Conservation (phyloP, 1,140 invertebrate genomes). For the Pararge aegeria region DNA sequence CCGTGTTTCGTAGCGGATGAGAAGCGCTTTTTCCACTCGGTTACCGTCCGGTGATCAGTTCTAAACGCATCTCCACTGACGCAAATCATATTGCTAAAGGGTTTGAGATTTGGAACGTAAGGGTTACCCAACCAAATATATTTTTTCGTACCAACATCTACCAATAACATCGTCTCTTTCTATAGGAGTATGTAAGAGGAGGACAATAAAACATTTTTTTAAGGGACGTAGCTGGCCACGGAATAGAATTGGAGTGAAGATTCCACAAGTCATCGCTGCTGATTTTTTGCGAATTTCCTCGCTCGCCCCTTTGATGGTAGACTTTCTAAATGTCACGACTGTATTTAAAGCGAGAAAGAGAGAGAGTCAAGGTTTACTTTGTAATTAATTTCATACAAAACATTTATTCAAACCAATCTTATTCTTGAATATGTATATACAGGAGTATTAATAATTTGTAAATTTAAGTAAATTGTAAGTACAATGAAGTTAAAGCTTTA, state of each 20-base stretch:
- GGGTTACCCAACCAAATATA: slow-evolving; percentile 34
- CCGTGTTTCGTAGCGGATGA: slow-evolving; percentile 57
- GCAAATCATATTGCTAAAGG: slow-evolving; percentile 78
- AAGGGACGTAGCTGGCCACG: slow-evolving; percentile 16
- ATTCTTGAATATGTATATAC: too few relatives aligned
- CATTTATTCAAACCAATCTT: too few relatives aligned
- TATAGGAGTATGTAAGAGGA: slow-evolving; percentile 28
- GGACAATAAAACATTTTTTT: slow-evolving; percentile 22
- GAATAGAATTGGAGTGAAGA: slow-evolving; percentile 26
- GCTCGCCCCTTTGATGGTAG: background rate
- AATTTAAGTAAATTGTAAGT: too few relatives aligned
- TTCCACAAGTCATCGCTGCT: slow-evolving; percentile 60
- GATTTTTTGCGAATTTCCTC: slow-evolving; percentile 52
- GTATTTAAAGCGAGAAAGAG: background rate
- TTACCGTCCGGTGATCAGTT: slow-evolving; percentile 74
- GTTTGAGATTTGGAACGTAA: slow-evolving; percentile 60
- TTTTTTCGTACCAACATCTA: slow-evolving; percentile 3
- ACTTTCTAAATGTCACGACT: slow-evolving; percentile 13
- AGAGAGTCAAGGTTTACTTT: too few relatives aligned
- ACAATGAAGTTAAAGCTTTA: too few relatives aligned
- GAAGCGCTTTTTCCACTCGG: slow-evolving; percentile 76
- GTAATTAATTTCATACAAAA: too few relatives aligned
- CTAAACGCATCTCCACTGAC: slow-evolving; percentile 73
- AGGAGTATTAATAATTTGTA: too few relatives aligned
- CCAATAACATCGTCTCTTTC: slow-evolving; percentile 22